Conservation (phyloP, 2,888 invertebrate species). For the Cordilura impudica region DNA sequence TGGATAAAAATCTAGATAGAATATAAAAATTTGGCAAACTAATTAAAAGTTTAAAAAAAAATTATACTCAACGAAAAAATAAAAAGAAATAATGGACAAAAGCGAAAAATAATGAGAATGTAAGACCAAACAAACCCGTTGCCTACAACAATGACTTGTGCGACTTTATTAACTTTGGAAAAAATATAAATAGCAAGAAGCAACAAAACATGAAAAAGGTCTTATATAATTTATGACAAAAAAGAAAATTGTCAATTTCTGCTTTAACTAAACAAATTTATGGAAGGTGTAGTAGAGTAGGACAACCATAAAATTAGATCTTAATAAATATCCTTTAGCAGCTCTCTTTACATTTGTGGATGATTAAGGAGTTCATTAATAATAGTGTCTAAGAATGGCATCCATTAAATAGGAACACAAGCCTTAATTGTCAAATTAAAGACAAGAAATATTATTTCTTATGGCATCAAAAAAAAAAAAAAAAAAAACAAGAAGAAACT, state of each 20-base stretch:
- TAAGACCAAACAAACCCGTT: not conserved
- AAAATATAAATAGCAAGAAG: not conserved
- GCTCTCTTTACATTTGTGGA: not conserved
- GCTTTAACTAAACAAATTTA: not conserved
- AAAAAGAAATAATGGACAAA: constrained; percentile 9
- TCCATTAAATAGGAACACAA: too few species aligned
- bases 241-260: constrained; percentile 13
- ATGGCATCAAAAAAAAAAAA: not conserved
- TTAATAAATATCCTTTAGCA: not conserved
- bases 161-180: not conserved
- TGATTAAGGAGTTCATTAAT: not conserved
- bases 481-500: not conserved
- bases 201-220: not conserved
- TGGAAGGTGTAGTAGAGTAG: not conserved
- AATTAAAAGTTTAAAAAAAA: constrained; percentile 27
- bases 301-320: constrained; percentile 3
- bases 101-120: constrained; percentile 5
- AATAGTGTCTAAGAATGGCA: too few species aligned
- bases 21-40: not conserved
- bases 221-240: not conserved
- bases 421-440: not conserved
- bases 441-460: not conserved
- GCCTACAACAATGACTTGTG: not conserved
- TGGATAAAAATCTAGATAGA: not conserved
- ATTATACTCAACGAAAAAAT: not conserved